These are phyloP conservation scores for Drosophila anceps DNA, from an alignment of 2,888 invertebrate genomes.

Conservation along the genomic window DNA sequence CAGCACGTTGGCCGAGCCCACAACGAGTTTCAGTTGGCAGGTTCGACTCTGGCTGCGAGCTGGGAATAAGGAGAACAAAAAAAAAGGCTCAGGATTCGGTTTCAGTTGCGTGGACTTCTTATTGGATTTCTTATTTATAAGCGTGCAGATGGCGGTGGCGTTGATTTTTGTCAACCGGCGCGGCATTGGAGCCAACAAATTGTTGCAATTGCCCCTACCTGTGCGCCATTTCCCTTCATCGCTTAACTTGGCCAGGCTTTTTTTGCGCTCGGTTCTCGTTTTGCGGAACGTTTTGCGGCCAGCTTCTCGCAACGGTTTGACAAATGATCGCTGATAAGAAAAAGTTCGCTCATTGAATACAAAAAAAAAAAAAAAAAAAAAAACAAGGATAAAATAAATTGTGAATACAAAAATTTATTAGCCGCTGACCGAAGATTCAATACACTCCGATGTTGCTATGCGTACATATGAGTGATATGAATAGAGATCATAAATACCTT, in stretches of 20 bases:
- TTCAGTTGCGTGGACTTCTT: slow-evolving; percentile 45
- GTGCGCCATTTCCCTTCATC: slow-evolving; percentile 3
- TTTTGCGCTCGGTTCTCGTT: background rate
- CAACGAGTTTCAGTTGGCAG: slow-evolving; percentile 33
- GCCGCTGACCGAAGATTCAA: background rate
- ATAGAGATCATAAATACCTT: background rate
- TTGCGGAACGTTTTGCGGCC: slow-evolving; percentile 20
- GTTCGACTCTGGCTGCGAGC: slow-evolving; percentile 1
- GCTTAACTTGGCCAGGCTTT: background rate
- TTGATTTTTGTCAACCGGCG: slow-evolving; percentile 53
- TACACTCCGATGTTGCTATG: slow-evolving; percentile 3
- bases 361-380: too few relatives aligned
- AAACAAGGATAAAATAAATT: slow-evolving; percentile 17
- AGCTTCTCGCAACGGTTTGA: slow-evolving; percentile 42
- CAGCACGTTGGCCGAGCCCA: background rate
- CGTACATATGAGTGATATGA: background rate
- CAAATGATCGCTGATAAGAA: slow-evolving; percentile 66
- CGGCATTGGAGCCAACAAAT: slow-evolving; percentile 51
- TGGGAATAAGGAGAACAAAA: background rate
- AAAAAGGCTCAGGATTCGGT: slow-evolving; percentile 26
- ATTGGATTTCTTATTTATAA: slow-evolving; percentile 62
- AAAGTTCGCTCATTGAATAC: slow-evolving; percentile 29
- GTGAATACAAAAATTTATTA: background rate
- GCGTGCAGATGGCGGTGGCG: slow-evolving; percentile 26
- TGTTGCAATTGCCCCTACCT: slow-evolving; percentile 56